Conservation (phyloP, 1,140 invertebrate genomes). For the Hypothenemus hampei region DNA sequence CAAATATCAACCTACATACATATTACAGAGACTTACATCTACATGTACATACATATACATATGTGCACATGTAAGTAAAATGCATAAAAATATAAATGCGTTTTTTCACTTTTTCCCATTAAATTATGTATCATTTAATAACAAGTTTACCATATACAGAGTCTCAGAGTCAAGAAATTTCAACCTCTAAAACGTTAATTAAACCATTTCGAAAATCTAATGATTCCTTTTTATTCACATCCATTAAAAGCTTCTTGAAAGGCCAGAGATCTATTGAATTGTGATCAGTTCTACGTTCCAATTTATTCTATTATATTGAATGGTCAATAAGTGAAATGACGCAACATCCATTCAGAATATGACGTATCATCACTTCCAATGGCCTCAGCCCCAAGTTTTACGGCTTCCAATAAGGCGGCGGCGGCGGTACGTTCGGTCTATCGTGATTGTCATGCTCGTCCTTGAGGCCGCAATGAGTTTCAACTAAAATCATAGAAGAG, state of each 20-base stretch:
- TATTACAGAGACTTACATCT: too few species aligned
- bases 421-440: conserved; percentile 12
- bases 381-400: conserved; percentile 14
- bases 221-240: neutral
- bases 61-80: too few species aligned
- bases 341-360: conserved; percentile 24
- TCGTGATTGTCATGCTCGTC: conserved; percentile 24
- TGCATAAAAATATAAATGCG: too few species aligned
- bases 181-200: neutral
- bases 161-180: too few species aligned
- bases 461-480: conserved; percentile 19
- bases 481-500: conserved; percentile 17
- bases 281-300: conserved; percentile 19
- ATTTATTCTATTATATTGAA: conserved; percentile 25
- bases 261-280: conserved; percentile 11
- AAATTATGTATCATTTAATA: too few species aligned
- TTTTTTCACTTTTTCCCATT: too few species aligned
- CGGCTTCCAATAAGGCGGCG: conserved; percentile 23
- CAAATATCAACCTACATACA: too few species aligned
- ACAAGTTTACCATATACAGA: too few species aligned
- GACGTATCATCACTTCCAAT: conserved; percentile 25
- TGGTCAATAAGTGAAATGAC: conserved; percentile 25
- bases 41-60: too few species aligned
- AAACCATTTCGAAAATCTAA: conserved; percentile 5
- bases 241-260: conserved; percentile 19